Conservation (phyloP, 2,113 vertebrate species). For the Tauraco erythrolophus region DNA sequence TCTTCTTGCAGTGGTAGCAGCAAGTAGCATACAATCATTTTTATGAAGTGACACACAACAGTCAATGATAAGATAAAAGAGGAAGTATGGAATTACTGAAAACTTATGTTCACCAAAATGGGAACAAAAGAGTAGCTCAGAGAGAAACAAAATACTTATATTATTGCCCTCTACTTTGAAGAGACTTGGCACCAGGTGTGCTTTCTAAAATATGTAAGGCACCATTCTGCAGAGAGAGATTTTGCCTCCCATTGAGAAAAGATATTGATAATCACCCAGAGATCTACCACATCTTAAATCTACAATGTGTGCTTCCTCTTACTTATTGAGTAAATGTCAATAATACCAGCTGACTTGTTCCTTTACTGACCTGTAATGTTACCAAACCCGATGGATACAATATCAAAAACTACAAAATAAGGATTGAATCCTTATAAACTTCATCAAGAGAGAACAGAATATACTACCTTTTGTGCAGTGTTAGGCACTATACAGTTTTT, state of each 20-base stretch:
- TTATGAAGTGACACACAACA: background rate
- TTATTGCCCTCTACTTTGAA: background rate
- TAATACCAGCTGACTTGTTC: background rate
- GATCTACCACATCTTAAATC: background rate
- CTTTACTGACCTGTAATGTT: background rate
- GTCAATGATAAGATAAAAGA: background rate
- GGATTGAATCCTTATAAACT: background rate
- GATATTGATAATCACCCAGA: background rate
- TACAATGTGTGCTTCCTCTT: background rate
- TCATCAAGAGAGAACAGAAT: background rate
- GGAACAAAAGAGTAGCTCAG: background rate
- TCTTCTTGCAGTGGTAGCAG: background rate
- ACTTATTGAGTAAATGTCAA: background rate
- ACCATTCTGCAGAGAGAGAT: background rate
- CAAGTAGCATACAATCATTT: background rate
- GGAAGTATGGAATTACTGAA: background rate
- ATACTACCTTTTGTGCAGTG: background rate
- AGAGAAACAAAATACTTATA: too few relatives aligned
- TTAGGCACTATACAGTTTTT: background rate
- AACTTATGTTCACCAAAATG: background rate
- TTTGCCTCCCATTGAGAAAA: background rate
- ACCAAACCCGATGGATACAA: background rate
- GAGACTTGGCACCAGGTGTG: rapidly evolving
- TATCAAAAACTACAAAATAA: background rate
- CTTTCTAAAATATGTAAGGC: background rate